These are phyloP conservation scores for Drosophila diplacantha DNA, from an alignment of 2,888 invertebrate species.

Conservation along the genomic window DNA sequence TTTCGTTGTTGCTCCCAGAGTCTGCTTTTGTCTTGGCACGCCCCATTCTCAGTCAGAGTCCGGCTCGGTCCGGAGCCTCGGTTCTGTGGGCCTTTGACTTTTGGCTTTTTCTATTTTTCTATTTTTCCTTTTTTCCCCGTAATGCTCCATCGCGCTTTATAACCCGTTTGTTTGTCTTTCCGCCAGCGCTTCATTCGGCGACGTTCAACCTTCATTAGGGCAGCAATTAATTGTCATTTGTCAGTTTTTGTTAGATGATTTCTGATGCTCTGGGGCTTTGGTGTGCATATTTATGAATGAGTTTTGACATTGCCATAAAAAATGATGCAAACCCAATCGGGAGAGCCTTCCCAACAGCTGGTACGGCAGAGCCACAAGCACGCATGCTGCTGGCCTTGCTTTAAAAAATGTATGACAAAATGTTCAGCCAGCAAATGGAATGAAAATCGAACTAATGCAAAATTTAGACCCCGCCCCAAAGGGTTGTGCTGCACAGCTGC, in stretches of 20 bases:
- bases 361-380: neutral
- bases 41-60: slow-evolving; percentile 48
- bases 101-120: slow-evolving; percentile 25
- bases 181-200: slow-evolving; percentile 4
- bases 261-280: slow-evolving; percentile 18
- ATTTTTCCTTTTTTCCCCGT: slow-evolving; percentile 2
- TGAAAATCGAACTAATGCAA: slow-evolving; percentile 70
- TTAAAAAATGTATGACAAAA: slow-evolving; percentile 47
- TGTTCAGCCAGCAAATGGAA: slow-evolving; percentile 62
- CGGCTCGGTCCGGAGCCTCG: slow-evolving; percentile 14
- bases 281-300: slow-evolving; percentile 47
- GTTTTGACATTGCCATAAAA: slow-evolving; percentile 33
- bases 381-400: slow-evolving; percentile 28
- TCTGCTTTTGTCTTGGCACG: slow-evolving; percentile 51
- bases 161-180: slow-evolving; percentile 61
- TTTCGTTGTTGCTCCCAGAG: slow-evolving; percentile 23
- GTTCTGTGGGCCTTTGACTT: slow-evolving; percentile 19
- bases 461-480: slow-evolving; percentile 46
- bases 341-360: slow-evolving; percentile 8
- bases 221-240: slow-evolving; percentile 71
- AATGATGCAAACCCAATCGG: slow-evolving; percentile 18
- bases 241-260: slow-evolving; percentile 42
- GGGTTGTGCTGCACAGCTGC: slow-evolving; percentile 49
- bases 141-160: slow-evolving; percentile 56
- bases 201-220: slow-evolving; percentile 48